A percentile compares a stretch with the other conserved stretches of the same genome.
Evolutionary conservation across 2,888 invertebrate genomes (phyloP).

Genomic region (Odontocerum albicorne): DNA sequence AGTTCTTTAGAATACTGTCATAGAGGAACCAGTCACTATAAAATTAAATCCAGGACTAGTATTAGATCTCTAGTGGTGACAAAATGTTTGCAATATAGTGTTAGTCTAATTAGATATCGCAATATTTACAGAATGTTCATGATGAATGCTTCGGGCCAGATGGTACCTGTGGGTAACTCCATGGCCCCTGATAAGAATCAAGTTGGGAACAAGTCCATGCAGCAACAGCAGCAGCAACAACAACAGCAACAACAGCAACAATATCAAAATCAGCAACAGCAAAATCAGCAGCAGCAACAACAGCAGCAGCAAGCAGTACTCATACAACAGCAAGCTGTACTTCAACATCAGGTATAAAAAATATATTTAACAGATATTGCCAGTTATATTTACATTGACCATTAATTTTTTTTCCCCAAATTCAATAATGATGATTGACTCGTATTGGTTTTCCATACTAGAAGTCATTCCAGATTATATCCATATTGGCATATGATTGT

Average conservation of each 20-base stretch:
- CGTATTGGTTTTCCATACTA: too few species aligned
- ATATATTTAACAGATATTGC: too few species aligned
- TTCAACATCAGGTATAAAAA: slow-evolving; percentile 48
- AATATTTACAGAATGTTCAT: slow-evolving; percentile 40
- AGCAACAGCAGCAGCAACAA: slow-evolving; percentile 54
- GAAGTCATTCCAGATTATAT: too few species aligned
- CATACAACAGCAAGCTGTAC: slow-evolving; percentile 51
- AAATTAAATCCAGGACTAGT: too few species aligned
- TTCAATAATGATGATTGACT: too few species aligned
- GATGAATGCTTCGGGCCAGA: slow-evolving; percentile 61
- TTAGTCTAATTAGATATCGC: neutral
- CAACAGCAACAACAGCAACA: slow-evolving; percentile 45
- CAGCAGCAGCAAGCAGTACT: slow-evolving; percentile 43
- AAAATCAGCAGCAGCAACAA: slow-evolving; percentile 34
- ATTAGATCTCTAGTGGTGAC: too few species aligned
- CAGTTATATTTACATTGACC: too few species aligned
- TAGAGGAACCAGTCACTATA: too few species aligned
- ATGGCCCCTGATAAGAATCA: slow-evolving; percentile 58
- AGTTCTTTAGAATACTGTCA: too few species aligned
- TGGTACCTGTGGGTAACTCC: slow-evolving; percentile 61
- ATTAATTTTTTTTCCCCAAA: too few species aligned
- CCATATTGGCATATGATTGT: too few species aligned
- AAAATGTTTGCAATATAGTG: slow-evolving; percentile 26
- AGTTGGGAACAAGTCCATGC: slow-evolving; percentile 49
- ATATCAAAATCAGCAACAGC: slow-evolving; percentile 43